Evolutionary conservation across 2,113 vertebrate genomes (phyloP), one percentile per base, ranked within the genome.

Genomic region (Capreolus pygargus): DNA sequence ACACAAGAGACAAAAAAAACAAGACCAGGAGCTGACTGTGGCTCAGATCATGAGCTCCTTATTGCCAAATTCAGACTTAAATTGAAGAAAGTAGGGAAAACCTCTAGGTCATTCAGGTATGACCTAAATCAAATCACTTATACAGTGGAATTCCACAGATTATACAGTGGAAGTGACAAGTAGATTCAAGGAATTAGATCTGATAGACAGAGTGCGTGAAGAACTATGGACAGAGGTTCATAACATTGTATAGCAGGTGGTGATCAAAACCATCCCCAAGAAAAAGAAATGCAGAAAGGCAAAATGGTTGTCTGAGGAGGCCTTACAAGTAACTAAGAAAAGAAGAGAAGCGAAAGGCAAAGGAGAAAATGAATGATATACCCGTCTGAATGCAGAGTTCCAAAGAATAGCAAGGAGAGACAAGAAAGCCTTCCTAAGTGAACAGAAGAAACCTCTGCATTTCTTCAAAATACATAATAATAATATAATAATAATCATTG

Each of bases 401-500:
- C 61, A 64, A n/a, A n/a, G 16, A 64, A n/a, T 9, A 64, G 61
- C 61, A n/a, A 64, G 33, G 61, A n/a, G 7, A n/a, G 61, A 64
- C 9, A n/a, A 64, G 61, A 64, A 64, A 64, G 61, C 7, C 61
- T 64, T 64, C 16, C 61, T n/a, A 8, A 70, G 17, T 16, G 19
- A 70, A 70, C 61, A 98, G 95, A 60, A 96, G 55, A 88, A 97
- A 9, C 74, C 98, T 86, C 92, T 93, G 64, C 8, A 98, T 78
- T 98, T 98, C 98, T 98, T 97, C 54, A 19, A 88, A 97, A 98
- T 97, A 9, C 52, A 97, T 67, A 87, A 45, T n/a, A 50, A 23
- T 13, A n/a, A 43, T n/a, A 74, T 21, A 27, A 57, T 45, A 33
- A 84, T 54, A 90, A 47, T 70, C 67, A 30, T 54, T 88, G 36